Evolutionary conservation across 2,888 invertebrate genomes (phyloP), one percentile per base, ranked within the genome.

Genomic region (Cantharis lateralis): DNA sequence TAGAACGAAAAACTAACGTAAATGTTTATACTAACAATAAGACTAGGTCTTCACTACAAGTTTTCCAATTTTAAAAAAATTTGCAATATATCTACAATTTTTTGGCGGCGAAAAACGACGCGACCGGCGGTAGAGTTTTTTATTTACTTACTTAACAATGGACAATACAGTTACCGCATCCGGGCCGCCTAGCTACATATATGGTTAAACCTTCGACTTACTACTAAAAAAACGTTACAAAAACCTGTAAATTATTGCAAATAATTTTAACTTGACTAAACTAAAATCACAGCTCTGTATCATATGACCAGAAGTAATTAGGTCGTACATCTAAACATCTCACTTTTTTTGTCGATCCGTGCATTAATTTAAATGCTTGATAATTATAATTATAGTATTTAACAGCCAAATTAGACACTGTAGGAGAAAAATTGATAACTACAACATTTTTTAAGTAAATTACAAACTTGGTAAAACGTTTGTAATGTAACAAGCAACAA

Each of bases 291-390:
- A 88, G 88, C 86, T 86, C 84, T 84, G 84, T 84, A 87, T 86
- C 83, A 84, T 83, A 84, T 85, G 83, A 84, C 84, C 85, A 79
- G 81, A 82, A 83, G 84, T 84, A 83, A 84, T 84, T 81, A 81
- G 81, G 82, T 87, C 86, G 83, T 87, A 87, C 86, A 86, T 86
- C 87, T 87, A 87, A 87, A 87, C 87, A 86, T 88, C 88, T 88
- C 88, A 88, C 88, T 88, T 88, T 88, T 88, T 87, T 88, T 88
- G 88, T 88, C 88, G 85, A 87, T 87, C 87, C 87, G 85, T 87
- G 87, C 87, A 87, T 87, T 87, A 83, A 70, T 82, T 78, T 84
- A 86, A 88, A 88, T 88, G 87, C 88, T 86, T 84, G 84, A 86
- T 86, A 87, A 86, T 85, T 85, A 87, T 85, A 84, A 87, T 86